phyloP scores from a whole-genome alignment of 2,113 vertebrate species.

The Semicossyphus pulcher region DNA sequence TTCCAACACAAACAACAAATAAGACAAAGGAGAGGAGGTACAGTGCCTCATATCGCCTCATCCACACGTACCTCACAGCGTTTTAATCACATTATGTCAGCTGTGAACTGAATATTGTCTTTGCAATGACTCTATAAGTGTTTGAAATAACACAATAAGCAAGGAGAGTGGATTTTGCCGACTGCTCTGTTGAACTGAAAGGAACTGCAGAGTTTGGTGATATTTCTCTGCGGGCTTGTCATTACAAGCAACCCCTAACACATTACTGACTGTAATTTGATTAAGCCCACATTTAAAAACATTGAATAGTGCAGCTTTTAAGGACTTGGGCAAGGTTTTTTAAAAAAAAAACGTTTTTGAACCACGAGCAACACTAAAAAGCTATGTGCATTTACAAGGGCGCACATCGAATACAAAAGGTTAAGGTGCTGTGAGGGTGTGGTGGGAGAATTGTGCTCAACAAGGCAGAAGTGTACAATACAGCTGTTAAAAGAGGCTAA shows the following conservation, averaged over 20 bases:
- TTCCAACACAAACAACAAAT: slow-evolving; percentile 12
- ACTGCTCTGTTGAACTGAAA: not conserved
- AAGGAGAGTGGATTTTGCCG: not conserved
- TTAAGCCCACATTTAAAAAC: not conserved
- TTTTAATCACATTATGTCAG: slow-evolving; percentile 4
- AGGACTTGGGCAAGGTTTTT: not conserved
- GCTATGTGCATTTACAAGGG: not conserved
- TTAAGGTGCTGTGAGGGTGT: no score
- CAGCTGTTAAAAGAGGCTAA: not conserved
- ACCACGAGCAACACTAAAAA: not conserved
- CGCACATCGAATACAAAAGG: no score
- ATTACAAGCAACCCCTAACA: not conserved
- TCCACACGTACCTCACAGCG: not conserved
- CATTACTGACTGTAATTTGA: not conserved
- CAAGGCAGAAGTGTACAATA: not conserved
- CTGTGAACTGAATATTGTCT: not conserved
- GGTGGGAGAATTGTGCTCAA: not conserved
- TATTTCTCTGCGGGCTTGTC: not conserved
- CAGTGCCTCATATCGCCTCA: slow-evolving; percentile 2
- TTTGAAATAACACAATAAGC: slow-evolving; percentile 13
- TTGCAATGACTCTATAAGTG: not conserved
- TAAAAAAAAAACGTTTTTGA: not conserved
- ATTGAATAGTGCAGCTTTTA: not conserved
- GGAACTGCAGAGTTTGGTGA: not conserved
- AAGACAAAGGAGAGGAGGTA: not conserved